Conservation (phyloP, 2,888 invertebrate species). For the Aelia acuminata region DNA sequence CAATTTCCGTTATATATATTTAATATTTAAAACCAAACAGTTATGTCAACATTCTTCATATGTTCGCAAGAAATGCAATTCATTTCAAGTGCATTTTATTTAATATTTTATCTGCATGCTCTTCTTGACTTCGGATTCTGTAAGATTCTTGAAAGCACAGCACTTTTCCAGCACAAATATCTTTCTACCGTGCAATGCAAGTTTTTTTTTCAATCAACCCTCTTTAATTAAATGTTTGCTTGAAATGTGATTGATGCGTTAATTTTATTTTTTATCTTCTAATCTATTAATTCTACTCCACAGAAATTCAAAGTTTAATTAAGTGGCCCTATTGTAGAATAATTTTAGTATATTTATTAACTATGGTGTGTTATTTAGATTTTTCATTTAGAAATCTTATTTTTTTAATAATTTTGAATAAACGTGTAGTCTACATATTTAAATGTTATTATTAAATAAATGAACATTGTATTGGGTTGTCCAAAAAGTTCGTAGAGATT, state of each 20-base stretch:
- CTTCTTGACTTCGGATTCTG: not conserved
- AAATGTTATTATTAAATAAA: not conserved
- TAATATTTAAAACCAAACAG: not conserved
- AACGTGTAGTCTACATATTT: not conserved
- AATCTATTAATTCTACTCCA: not conserved
- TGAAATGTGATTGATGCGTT: not conserved
- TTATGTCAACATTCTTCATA: not conserved
- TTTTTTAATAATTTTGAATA: not conserved
- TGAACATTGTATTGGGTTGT: no score
- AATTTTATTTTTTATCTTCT: slow-evolving; percentile 14
- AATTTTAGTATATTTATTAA: not conserved
- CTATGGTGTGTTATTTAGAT: not conserved
- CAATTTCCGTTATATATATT: not conserved
- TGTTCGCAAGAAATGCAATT: not conserved
- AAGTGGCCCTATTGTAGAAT: not conserved
- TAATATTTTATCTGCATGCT: slow-evolving; percentile 11
- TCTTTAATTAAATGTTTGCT: slow-evolving; percentile 35
- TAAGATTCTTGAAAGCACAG: slow-evolving; percentile 24
- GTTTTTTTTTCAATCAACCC: slow-evolving; percentile 13
- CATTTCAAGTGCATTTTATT: not conserved
- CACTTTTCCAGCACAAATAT: slow-evolving; percentile 44
- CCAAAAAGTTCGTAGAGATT: no score
- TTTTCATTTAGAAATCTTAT: not conserved
- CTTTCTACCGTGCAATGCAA: slow-evolving; percentile 19
- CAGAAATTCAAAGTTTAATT: not conserved